These are phyloP conservation scores for Euura saliciscinereae DNA, from an alignment of 1,140 invertebrate genomes.

Conservation along the genomic window DNA sequence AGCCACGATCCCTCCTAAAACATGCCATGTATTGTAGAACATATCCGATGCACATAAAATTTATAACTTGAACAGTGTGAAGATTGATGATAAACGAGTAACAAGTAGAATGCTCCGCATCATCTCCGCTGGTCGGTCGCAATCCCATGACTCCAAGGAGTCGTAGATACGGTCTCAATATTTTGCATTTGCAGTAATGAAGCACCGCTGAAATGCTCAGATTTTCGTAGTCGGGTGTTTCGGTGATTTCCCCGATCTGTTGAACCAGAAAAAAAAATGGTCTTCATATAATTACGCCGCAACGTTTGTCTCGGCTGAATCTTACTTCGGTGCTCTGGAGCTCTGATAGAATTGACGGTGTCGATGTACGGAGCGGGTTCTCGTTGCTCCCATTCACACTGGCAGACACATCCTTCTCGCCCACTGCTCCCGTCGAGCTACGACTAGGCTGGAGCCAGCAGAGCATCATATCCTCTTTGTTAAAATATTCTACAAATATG, in stretches of 20 bases:
- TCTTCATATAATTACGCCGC: neutral
- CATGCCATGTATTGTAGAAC: constrained; percentile 77
- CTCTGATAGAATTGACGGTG: constrained; percentile 48
- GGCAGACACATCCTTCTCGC: constrained; percentile 40
- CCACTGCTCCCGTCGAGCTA: constrained; percentile 36
- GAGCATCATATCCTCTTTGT: constrained; percentile 1
- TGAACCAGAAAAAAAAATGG: constrained; percentile 24
- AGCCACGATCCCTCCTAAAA: constrained; percentile 78
- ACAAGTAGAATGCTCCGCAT: constrained; percentile 62
- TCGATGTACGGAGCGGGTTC: constrained; percentile 37
- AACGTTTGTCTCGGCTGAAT: neutral
- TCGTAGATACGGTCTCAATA: constrained; percentile 75
- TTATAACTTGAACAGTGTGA: constrained; percentile 71
- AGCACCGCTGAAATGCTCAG: constrained; percentile 76
- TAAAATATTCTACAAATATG: neutral
- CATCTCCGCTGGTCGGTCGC: constrained; percentile 69
- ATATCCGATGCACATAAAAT: constrained; percentile 73
- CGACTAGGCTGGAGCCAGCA: constrained; percentile 34
- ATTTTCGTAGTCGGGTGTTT: constrained; percentile 68
- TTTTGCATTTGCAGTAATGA: constrained; percentile 80
- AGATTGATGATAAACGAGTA: constrained; percentile 67
- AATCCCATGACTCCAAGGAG: constrained; percentile 76
- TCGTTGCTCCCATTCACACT: constrained; percentile 32
- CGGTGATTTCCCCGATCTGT: constrained; percentile 70
- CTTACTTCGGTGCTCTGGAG: constrained; percentile 55